Evolutionary conservation across 2,888 invertebrate genomes (phyloP).

Genomic region (Nomada ruficornis): DNA sequence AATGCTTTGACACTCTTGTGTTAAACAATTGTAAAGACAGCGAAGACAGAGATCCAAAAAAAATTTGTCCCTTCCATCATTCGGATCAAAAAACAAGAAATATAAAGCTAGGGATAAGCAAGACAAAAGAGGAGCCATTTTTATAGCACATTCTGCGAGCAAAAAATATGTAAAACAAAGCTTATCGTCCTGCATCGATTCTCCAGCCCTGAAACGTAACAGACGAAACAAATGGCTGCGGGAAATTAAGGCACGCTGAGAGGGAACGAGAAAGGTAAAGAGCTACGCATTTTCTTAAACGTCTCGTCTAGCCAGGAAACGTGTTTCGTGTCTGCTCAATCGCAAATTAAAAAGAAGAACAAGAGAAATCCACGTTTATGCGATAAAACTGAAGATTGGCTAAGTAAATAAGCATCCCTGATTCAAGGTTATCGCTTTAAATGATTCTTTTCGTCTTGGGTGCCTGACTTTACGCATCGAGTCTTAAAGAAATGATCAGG

Average conservation of each 20-base stretch:
- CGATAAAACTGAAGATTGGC: constrained; percentile 32
- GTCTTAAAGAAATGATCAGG: constrained; percentile 21
- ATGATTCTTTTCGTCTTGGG: constrained; percentile 22
- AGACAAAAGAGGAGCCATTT: neutral
- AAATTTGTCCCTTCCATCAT: neutral
- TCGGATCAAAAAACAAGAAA: neutral
- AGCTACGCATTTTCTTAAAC: neutral
- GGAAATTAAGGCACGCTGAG: constrained; percentile 10
- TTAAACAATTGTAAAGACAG: constrained; percentile 1
- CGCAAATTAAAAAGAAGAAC: neutral
- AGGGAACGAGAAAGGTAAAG: neutral
- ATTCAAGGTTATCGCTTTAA: neutral
- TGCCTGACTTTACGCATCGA: constrained; percentile 1
- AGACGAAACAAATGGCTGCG: neutral
- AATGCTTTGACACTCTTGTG: constrained; percentile 5
- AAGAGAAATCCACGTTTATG: neutral
- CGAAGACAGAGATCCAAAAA: neutral
- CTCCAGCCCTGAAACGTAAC: neutral
- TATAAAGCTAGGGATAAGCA: neutral
- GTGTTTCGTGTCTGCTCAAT: neutral
- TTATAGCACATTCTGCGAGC: neutral
- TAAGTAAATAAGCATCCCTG: constrained; percentile 43
- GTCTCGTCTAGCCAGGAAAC: neutral
- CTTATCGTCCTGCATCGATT: neutral
- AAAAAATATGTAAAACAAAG: neutral